Evolutionary conservation across 2,797 vertebrate genomes (phyloP).

Genomic region (Chiloscyllium punctatum): DNA sequence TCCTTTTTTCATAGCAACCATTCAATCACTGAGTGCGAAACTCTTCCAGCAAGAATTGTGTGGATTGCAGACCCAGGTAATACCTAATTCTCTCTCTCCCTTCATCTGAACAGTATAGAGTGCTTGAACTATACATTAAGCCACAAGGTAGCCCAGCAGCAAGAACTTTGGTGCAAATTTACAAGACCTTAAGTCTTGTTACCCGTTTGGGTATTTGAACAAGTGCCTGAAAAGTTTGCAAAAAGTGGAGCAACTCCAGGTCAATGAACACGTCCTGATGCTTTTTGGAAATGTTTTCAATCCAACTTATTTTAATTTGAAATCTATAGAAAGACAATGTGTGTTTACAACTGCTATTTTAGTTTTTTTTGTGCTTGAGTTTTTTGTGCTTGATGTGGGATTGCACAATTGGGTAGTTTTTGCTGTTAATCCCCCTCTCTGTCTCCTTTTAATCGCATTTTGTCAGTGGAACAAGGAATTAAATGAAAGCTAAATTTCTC

Average conservation of each 20-base stretch:
- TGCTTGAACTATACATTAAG: neutral
- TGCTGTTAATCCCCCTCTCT: neutral
- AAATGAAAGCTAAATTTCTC: neutral
- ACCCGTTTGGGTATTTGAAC: neutral
- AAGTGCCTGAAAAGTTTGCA: neutral
- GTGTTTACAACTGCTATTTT: neutral
- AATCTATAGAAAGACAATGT: neutral
- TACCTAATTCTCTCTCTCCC: neutral
- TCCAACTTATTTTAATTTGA: neutral
- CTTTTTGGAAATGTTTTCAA: neutral
- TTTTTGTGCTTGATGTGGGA: neutral
- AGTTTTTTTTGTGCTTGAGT: neutral
- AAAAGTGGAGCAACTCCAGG: neutral
- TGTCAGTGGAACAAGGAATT: neutral
- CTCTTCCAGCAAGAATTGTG: conserved; percentile 44
- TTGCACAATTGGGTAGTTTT: neutral
- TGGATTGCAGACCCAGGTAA: conserved; percentile 50
- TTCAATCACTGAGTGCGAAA: conserved; percentile 43
- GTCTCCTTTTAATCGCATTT: neutral
- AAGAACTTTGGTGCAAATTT: neutral
- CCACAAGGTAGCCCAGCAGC: neutral
- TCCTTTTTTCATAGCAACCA: conserved; percentile 41
- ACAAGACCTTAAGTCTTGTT: neutral
- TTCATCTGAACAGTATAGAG: neutral
- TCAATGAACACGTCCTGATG: neutral